These are phyloP conservation scores for Virgularia gustaviana DNA, from an alignment of 92 coral and sea anemone species.

Conservation along the genomic window DNA sequence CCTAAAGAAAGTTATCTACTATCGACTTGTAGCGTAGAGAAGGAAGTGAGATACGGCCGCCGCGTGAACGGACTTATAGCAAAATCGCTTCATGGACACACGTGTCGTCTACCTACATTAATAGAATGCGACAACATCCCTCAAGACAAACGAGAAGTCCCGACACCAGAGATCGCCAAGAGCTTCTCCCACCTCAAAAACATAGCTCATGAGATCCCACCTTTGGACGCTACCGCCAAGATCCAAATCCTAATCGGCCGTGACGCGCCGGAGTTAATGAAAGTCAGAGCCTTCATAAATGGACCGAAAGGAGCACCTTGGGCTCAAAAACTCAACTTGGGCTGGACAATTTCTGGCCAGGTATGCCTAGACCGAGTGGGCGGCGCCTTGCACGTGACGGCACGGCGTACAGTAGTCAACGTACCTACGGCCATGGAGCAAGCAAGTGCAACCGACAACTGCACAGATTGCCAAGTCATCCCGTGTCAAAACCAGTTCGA, in stretches of 20 bases:
- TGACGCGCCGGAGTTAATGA: slow-evolving; percentile 37
- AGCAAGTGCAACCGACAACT: too few species aligned
- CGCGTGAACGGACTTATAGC: slow-evolving; percentile 40
- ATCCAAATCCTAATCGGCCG: slow-evolving; percentile 42
- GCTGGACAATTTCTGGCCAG: too few species aligned
- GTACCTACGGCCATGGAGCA: neutral
- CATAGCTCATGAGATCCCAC: slow-evolving; percentile 49
- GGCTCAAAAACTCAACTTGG: slow-evolving; percentile 34
- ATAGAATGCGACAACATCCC: slow-evolving; percentile 60
- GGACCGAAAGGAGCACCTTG: slow-evolving; percentile 42
- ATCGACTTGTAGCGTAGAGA: slow-evolving; percentile 53
- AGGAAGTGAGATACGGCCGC: slow-evolving; percentile 53
- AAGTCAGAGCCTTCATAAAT: slow-evolving; percentile 34
- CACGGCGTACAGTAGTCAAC: slow-evolving; percentile 21
- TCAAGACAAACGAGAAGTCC: slow-evolving; percentile 55
- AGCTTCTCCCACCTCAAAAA: slow-evolving; percentile 34
- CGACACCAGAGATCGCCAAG: slow-evolving; percentile 55
- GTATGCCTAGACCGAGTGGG: too few species aligned
- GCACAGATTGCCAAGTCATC: too few species aligned
- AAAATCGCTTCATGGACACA: slow-evolving; percentile 33
- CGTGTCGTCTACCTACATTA: slow-evolving; percentile 45
- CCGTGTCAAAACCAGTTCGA: slow-evolving; percentile 52
- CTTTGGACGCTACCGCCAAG: slow-evolving; percentile 25
- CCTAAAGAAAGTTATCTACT: slow-evolving; percentile 43
- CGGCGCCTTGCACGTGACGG: neutral